These are phyloP conservation scores for Hippocampus guttulatus DNA, from an alignment of 2,113 vertebrate genomes.

Conservation along the genomic window DNA sequence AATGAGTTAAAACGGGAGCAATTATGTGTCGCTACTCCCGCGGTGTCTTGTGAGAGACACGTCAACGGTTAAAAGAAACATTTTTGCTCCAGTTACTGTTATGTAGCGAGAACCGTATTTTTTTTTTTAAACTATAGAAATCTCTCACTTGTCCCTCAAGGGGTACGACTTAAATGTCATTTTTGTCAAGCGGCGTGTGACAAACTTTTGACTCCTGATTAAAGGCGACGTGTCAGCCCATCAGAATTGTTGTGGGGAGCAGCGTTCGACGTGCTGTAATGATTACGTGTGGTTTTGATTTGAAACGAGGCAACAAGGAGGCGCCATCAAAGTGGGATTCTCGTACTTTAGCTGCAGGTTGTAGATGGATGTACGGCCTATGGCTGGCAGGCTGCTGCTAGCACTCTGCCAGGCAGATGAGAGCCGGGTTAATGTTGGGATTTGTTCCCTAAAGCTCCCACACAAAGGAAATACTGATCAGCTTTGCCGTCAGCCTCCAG, in stretches of 20 bases:
- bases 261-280: conserved; percentile 43
- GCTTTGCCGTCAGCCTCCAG: conserved; percentile 57
- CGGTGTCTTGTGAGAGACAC: conserved; percentile 37
- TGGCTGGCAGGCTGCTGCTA: conserved; percentile 69
- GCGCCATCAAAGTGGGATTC: conserved; percentile 53
- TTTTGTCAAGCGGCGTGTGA: conserved; percentile 55
- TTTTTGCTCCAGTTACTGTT: conserved; percentile 58
- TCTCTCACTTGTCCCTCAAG: conserved; percentile 51
- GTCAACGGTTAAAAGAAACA: conserved; percentile 54
- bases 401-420: conserved; percentile 69
- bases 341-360: conserved; percentile 49
- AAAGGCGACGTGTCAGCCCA: conserved; percentile 52
- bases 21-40: conserved; percentile 34
- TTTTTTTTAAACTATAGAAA: conserved; percentile 40
- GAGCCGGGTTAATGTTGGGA: conserved; percentile 73
- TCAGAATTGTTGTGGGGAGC: conserved; percentile 57
- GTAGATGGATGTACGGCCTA: conserved; percentile 56
- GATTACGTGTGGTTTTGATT: conserved; percentile 64
- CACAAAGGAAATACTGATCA: conserved; percentile 70
- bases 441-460: conserved; percentile 74
- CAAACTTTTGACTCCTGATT: conserved; percentile 61
- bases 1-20: conserved; percentile 35
- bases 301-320: conserved; percentile 57
- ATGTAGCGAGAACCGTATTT: conserved; percentile 46
- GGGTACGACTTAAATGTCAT: conserved; percentile 58